These are phyloP conservation scores for Charanyca ferruginea DNA, from an alignment of 2,888 invertebrate species.

Conservation along the genomic window DNA sequence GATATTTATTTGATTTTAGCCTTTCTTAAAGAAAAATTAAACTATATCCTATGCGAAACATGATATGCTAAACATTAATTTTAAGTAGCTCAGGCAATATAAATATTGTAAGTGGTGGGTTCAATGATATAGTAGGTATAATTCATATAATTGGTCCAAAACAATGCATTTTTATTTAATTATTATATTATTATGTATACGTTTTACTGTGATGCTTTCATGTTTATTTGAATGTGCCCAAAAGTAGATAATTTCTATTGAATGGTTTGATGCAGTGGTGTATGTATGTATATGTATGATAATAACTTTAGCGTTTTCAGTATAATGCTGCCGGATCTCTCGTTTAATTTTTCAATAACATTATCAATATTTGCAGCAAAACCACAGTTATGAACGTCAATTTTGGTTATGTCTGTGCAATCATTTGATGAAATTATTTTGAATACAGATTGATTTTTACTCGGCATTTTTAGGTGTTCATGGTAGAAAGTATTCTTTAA, in stretches of 20 bases:
- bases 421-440: slow-evolving; percentile 1
- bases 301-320: slow-evolving; percentile 42
- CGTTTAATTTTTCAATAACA: slow-evolving; percentile 45
- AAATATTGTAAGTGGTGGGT: not conserved
- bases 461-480: too few relatives aligned
- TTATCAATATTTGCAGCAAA: slow-evolving; percentile 44
- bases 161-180: not conserved
- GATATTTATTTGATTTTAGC: too few relatives aligned
- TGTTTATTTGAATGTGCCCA: not conserved
- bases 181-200: too few relatives aligned
- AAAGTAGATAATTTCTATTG: not conserved
- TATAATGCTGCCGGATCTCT: slow-evolving; percentile 16
- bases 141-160: not conserved
- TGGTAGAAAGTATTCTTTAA: too few relatives aligned
- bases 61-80: too few relatives aligned
- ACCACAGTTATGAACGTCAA: slow-evolving; percentile 12
- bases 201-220: not conserved
- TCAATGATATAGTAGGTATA: not conserved
- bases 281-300: slow-evolving; percentile 26
- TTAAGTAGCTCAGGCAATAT: not conserved
- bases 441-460: not conserved
- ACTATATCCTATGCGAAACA: too few relatives aligned
- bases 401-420: slow-evolving; percentile 15
- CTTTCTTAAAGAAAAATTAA: too few relatives aligned
- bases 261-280: not conserved